Evolutionary conservation across 2,888 invertebrate species (phyloP).

Genomic region (Cactoblastis cactorum): DNA sequence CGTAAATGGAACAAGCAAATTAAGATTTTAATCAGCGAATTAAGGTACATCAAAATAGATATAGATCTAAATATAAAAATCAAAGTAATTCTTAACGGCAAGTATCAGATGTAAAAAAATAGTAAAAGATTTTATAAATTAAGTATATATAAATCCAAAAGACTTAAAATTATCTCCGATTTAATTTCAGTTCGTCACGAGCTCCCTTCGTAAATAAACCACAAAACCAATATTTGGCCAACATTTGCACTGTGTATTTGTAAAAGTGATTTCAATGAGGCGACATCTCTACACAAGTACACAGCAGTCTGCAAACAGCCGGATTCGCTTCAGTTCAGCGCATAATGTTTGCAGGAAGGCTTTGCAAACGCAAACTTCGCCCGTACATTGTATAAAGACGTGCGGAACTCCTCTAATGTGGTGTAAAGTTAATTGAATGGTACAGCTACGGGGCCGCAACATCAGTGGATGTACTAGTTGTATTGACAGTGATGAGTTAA

Average conservation of each 20-base stretch:
- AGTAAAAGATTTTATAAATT: no score
- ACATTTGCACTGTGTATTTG: conserved; percentile 47
- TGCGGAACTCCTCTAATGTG: conserved; percentile 39
- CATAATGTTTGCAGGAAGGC: conserved; percentile 52
- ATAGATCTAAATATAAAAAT: no score
- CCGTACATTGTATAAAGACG: conserved; percentile 47
- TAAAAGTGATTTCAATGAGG: conserved; percentile 45
- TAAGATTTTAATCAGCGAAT: no score
- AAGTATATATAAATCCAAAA: no score
- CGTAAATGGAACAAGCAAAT: no score
- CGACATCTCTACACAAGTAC: conserved; percentile 19
- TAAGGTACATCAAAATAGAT: no score
- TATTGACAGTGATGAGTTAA: not conserved
- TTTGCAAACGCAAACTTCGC: conserved; percentile 53
- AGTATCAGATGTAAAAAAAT: no score
- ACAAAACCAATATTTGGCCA: conserved; percentile 31
- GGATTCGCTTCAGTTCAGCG: conserved; percentile 58
- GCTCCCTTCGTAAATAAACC: conserved; percentile 15
- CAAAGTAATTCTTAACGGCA: no score
- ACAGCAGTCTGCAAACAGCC: conserved; percentile 45
- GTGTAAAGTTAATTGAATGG: conserved; percentile 50
- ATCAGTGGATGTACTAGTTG: not conserved
- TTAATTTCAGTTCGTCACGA: not conserved
- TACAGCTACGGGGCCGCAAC: conserved; percentile 11
- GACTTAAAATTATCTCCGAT: not conserved